phyloP scores from a whole-genome alignment of 2,888 invertebrate genomes.

The Eristalis intricaria region DNA sequence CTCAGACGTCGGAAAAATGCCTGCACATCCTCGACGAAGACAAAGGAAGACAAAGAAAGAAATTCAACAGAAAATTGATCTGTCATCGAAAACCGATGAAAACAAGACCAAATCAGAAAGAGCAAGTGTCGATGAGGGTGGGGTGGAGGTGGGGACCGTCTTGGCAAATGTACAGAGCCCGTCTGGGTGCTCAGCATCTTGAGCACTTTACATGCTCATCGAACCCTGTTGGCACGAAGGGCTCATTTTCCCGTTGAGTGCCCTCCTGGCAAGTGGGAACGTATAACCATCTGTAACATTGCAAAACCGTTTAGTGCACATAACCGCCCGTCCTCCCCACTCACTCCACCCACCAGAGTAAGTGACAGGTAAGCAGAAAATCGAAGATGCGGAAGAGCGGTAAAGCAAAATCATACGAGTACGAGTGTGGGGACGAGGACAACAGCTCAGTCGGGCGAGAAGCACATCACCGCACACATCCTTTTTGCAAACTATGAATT shows the following conservation, averaged over 20 bases:
- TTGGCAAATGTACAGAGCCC: background rate
- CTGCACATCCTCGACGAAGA: background rate
- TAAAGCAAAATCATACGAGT: slow-evolving; percentile 2
- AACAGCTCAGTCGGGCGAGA: background rate
- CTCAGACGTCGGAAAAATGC: background rate
- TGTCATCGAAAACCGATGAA: slow-evolving; percentile 31
- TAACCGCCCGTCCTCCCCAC: background rate
- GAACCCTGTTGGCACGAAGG: slow-evolving; percentile 14
- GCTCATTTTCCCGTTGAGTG: slow-evolving; percentile 42
- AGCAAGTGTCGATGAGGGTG: background rate
- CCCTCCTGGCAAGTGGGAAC: slow-evolving; percentile 31
- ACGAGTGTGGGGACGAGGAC: background rate
- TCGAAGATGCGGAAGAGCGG: slow-evolving; percentile 25
- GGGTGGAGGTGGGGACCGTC: background rate
- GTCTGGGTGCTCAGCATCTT: slow-evolving; percentile 1
- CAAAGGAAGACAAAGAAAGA: slow-evolving; percentile 22
- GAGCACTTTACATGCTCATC: slow-evolving; percentile 31
- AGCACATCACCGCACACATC: background rate
- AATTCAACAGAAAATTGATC: slow-evolving; percentile 44
- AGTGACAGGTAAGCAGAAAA: slow-evolving; percentile 62
- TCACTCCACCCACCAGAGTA: background rate
- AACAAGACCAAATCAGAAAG: background rate
- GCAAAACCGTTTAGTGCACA: slow-evolving; percentile 57
- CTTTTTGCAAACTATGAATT: slow-evolving; percentile 60
- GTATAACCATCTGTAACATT: slow-evolving; percentile 48